Evolutionary conservation across 2,113 vertebrate species (phyloP), one percentile per base, ranked within the genome.

Genomic region (Poeciliopsis prolifica): DNA sequence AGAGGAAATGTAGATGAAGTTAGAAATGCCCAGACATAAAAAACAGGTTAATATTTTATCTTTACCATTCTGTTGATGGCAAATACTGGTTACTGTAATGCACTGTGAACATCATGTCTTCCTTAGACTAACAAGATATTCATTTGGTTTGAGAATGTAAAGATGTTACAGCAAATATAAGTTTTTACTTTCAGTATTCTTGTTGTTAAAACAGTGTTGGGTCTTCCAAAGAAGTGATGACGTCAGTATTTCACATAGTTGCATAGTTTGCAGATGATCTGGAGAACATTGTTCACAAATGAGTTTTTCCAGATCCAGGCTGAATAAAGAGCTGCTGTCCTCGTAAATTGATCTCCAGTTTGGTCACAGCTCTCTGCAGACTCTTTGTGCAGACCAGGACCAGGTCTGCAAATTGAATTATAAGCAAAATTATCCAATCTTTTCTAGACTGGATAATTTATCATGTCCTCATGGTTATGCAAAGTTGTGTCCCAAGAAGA

Each of bases 231-330:
- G 24, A 0, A n/a, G 10, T 71, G 51, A 5, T 54, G 51, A 17
- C 11, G 54, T 0, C 5, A 1, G 17, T 62, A 17, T 26, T 17
- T 64, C 1, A n/a, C 51, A 60, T n/a, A 73, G 33, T 92, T 75
- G 30, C 97, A 93, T n/a, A 94, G 92, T 87, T 95, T 96, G 70
- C 95, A 94, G 93, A 98, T 96, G 79, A 97, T 95, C 89, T 96
- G 95, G 70, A 99, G 95, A 81, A 98, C 95, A 48, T 97, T 96
- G 63, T 98, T 97, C 1, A 98, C 93, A 64, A 99, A 97, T 0
- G 97, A 98, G 3, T 97, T 17, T 94, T 63, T 97, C 97, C 87
- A 99, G 81, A 92, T 98, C 97, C 67, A 98, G 83, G 75, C 82
- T 90, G 78, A 95, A 94, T 5, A 91, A 86, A 77, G 94, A 94